A percentile compares a stretch with the other conserved stretches of the same genome.
Conservation (phyloP, 2,888 invertebrate genomes). For the Acanthosepion pharaonis region DNA sequence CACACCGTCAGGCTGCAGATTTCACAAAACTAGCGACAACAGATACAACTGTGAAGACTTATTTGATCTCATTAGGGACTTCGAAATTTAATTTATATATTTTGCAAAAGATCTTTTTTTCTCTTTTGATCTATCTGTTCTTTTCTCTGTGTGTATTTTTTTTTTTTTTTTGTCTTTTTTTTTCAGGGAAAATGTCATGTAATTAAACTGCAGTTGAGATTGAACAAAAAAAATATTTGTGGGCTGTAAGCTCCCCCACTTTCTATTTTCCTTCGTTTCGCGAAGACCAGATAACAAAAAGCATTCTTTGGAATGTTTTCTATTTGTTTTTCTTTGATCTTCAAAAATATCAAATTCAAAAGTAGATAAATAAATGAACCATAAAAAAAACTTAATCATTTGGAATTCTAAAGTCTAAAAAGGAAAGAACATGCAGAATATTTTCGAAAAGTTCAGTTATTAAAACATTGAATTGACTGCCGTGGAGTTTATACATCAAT, state of each 20-base stretch:
- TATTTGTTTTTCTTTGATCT: neutral
- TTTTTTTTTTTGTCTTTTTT: too few species aligned
- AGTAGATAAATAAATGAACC: neutral
- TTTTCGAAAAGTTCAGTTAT: too few species aligned
- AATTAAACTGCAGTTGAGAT: neutral
- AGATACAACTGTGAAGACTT: neutral
- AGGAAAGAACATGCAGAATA: too few species aligned
- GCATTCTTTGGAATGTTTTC: neutral
- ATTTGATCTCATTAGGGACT: slow-evolving; percentile 11
- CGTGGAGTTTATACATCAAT: too few species aligned
- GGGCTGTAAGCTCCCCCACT: neutral
- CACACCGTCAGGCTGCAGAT: neutral
- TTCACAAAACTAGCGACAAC: neutral
- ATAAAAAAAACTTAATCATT: neutral
- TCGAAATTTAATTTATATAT: neutral
- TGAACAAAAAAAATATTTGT: neutral
- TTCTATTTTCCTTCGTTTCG: neutral
- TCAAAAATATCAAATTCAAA: neutral
- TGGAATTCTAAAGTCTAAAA: too few species aligned
- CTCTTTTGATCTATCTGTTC: neutral
- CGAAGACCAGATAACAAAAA: neutral
- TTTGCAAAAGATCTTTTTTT: neutral
- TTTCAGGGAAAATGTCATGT: neutral
- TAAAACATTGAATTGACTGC: too few species aligned
- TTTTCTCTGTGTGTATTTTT: neutral